A percentile compares a stretch with the other conserved stretches of the same genome.
Evolutionary conservation across 2,888 invertebrate genomes (phyloP).

Genomic region (Emesis furor): DNA sequence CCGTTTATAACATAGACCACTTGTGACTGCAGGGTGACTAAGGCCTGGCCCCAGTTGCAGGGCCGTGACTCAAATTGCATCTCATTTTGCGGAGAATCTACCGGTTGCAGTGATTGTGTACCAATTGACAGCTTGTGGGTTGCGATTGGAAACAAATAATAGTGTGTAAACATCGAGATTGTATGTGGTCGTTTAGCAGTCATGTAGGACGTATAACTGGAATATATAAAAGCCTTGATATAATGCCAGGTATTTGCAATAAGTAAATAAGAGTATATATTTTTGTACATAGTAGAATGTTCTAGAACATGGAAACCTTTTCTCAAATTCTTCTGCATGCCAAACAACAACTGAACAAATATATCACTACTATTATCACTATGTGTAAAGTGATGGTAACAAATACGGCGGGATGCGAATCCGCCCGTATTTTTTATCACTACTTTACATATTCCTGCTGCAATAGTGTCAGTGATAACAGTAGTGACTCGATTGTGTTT

Average conservation of each 20-base stretch:
- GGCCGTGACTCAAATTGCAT: conserved; percentile 88
- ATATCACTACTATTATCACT: too few relatives aligned
- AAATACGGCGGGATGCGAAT: too few relatives aligned
- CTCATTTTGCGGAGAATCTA: conserved; percentile 85
- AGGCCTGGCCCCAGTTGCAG: conserved; percentile 80
- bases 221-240: conserved; percentile 27
- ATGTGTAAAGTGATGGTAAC: too few relatives aligned
- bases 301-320: too few relatives aligned
- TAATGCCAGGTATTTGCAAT: neutral
- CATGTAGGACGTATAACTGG: conserved; percentile 58
- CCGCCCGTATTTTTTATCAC: too few relatives aligned
- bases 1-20: conserved; percentile 69
- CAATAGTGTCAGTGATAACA: too few relatives aligned
- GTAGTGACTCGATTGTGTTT: too few relatives aligned
- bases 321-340: too few relatives aligned
- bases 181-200: conserved; percentile 42
- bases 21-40: conserved; percentile 82
- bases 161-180: conserved; percentile 70
- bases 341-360: too few relatives aligned
- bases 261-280: neutral
- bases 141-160: conserved; percentile 75
- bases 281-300: too few relatives aligned
- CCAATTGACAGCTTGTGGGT: conserved; percentile 82
- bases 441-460: too few relatives aligned
- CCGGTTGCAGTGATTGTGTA: conserved; percentile 85